Evolutionary conservation across 2,113 vertebrate genomes (phyloP).

Genomic region (Taurulus bubalis): DNA sequence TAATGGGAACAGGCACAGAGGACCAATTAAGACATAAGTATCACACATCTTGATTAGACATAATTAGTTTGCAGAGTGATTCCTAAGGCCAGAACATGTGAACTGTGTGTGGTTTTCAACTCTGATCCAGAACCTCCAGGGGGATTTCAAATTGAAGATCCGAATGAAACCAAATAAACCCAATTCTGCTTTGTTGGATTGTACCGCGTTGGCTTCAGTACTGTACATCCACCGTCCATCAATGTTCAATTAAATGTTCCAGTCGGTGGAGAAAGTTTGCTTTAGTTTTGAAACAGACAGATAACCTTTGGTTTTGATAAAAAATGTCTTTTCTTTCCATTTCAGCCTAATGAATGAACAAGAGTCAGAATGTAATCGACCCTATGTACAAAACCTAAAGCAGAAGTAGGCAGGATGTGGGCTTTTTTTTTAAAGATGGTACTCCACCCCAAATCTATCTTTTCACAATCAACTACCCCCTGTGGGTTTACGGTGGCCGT

Average conservation of each 20-base stretch:
- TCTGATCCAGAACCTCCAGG: conserved; percentile 22
- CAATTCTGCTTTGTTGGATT: conserved; percentile 11
- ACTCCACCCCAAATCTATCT: conserved; percentile 10
- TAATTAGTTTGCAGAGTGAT: conserved; percentile 60
- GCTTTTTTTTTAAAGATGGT: conserved; percentile 6
- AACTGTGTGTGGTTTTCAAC: conserved; percentile 15
- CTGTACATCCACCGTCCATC: not conserved
- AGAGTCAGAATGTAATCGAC: not conserved
- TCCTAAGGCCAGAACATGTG: conserved; percentile 65
- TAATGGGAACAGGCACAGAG: conserved; percentile 79
- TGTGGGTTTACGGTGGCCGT: conserved; percentile 3
- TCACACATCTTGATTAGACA: conserved; percentile 72
- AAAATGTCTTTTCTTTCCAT: not conserved
- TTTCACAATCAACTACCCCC: conserved; percentile 1
- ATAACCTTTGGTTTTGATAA: conserved; percentile 69
- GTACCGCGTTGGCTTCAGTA: conserved; percentile 14
- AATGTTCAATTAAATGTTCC: not conserved
- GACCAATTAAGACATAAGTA: conserved; percentile 79
- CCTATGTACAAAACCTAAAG: not conserved
- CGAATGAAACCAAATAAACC: conserved; percentile 33
- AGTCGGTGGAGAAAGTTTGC: conserved; percentile 4
- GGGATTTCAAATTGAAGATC: conserved; percentile 20
- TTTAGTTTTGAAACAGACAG: conserved; percentile 25
- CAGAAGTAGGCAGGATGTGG: conserved; percentile 27
- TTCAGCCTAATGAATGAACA: not conserved